Conservation (phyloP, 2,113 vertebrate genomes). For the Hyperoodon ampullatus region DNA sequence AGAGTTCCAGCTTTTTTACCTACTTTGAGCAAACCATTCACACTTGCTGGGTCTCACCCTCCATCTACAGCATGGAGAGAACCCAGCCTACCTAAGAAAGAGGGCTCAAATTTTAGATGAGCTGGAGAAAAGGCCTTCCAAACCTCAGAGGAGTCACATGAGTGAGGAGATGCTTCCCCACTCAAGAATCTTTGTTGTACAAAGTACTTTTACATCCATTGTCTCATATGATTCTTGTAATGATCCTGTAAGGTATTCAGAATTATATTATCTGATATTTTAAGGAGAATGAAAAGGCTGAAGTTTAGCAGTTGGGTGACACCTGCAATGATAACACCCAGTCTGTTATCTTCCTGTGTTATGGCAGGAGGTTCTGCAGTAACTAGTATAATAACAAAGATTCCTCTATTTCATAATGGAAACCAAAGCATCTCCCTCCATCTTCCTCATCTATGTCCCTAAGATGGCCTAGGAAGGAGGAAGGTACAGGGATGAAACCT, state of each 20-base stretch:
- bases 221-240: background rate
- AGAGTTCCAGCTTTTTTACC: background rate
- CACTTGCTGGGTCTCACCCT: background rate
- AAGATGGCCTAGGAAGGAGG: background rate
- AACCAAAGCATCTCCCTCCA: background rate
- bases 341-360: background rate
- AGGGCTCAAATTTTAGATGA: background rate
- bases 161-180: background rate
- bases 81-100: background rate
- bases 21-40: background rate
- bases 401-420: background rate
- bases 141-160: background rate
- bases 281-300: background rate
- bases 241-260: background rate
- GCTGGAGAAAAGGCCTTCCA: background rate
- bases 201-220: background rate
- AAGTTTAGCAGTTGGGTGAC: background rate
- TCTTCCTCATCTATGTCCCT: background rate
- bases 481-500: background rate
- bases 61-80: background rate
- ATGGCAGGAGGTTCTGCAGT: background rate
- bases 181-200: background rate
- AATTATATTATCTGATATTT: background rate
- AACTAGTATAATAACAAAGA: background rate
- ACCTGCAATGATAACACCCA: background rate